Evolutionary conservation across 1,140 invertebrate species (phyloP).

Genomic region (Caenorhabditis latens): DNA sequence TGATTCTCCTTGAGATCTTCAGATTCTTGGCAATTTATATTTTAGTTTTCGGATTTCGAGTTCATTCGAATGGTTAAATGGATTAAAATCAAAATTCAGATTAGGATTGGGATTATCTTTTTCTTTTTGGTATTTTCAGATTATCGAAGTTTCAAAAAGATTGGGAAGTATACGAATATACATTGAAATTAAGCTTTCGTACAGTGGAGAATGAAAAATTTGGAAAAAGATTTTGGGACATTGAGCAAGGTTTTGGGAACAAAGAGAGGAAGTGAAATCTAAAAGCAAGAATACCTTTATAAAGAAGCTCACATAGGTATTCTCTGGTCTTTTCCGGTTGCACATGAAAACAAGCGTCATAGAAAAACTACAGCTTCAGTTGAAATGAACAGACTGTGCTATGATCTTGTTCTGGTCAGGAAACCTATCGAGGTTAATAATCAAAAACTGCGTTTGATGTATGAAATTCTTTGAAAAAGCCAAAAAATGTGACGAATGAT

Average conservation of each 20-base stretch:
- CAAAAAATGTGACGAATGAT: neutral
- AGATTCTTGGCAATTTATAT: neutral
- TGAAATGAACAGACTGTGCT: neutral
- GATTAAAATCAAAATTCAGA: constrained; percentile 15
- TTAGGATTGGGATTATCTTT: no score
- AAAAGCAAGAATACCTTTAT: constrained; percentile 2
- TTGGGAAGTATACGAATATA: no score
- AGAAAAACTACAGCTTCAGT: neutral
- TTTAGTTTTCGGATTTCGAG: neutral
- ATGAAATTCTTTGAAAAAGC: neutral
- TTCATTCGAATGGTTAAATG: neutral
- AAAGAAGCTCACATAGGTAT: neutral
- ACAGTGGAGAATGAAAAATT: no score
- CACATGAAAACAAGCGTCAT: neutral
- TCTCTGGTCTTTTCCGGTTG: neutral
- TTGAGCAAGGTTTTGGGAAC: neutral
- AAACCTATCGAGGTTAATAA: constrained; percentile 20
- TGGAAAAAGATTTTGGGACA: neutral
- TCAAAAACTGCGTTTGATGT: neutral
- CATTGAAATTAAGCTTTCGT: no score
- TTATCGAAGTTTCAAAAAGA: no score
- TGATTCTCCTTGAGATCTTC: neutral
- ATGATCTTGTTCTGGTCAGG: neutral
- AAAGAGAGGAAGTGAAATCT: neutral
- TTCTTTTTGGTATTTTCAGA: no score